Conservation (phyloP, 2,888 invertebrate species). For the Vesta saturnalis region DNA sequence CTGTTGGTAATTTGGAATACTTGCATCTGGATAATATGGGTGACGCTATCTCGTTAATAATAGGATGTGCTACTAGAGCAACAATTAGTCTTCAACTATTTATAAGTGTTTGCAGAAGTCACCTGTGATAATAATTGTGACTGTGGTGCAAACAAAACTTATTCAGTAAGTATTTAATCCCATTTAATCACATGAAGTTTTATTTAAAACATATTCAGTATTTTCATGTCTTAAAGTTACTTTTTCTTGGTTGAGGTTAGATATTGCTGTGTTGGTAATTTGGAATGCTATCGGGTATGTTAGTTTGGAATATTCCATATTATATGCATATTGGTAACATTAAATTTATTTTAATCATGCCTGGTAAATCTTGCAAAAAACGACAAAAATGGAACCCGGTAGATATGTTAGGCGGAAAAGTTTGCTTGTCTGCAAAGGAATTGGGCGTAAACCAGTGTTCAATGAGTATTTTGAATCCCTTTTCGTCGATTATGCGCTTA, state of each 20-base stretch:
- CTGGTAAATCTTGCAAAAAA: background rate
- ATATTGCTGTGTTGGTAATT: background rate
- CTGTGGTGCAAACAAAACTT: too few species aligned
- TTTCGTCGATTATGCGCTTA: slow-evolving; percentile 30
- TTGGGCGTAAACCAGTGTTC: slow-evolving; percentile 20
- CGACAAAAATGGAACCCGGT: background rate
- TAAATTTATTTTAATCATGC: background rate
- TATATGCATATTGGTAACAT: background rate
- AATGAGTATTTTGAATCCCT: background rate
- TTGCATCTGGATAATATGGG: too few species aligned
- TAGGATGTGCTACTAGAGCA: too few species aligned
- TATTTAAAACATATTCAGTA: too few species aligned
- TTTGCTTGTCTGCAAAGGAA: background rate
- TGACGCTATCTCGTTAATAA: too few species aligned
- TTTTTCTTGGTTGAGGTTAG: background rate
- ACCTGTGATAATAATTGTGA: too few species aligned
- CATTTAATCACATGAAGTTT: too few species aligned
- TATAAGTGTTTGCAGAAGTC: too few species aligned
- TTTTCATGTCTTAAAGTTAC: too few species aligned
- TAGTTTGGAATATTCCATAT: background rate
- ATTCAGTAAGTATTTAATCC: too few species aligned
- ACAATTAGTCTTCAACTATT: too few species aligned
- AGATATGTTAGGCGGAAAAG: slow-evolving; percentile 5
- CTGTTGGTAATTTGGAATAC: slow-evolving; percentile 2
- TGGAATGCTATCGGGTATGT: background rate